Evolutionary conservation across 1,140 invertebrate genomes (phyloP).

Genomic region (Drosophila tani): DNA sequence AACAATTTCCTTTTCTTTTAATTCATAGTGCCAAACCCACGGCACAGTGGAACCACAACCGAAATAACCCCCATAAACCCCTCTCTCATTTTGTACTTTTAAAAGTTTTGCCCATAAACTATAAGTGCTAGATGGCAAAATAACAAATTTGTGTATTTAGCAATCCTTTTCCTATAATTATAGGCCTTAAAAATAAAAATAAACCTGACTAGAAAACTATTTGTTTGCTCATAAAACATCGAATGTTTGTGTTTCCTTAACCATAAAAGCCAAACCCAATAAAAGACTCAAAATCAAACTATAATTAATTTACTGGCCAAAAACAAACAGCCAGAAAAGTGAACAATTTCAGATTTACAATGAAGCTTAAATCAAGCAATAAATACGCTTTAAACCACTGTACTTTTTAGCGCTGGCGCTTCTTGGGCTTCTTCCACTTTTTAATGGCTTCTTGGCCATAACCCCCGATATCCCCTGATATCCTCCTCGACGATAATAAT

Average conservation of each 20-base stretch:
- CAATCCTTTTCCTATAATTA: not conserved
- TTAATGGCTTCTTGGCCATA: not conserved
- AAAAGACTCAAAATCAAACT: not conserved
- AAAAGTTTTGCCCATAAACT: not conserved
- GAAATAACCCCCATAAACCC: not conserved
- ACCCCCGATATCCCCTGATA: not conserved
- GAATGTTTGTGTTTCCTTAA: not conserved
- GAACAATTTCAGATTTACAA: not conserved
- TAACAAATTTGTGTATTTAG: constrained; percentile 1
- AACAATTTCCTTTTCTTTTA: not conserved
- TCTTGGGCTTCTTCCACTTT: not conserved
- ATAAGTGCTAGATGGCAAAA: not conserved
- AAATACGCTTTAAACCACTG: not conserved
- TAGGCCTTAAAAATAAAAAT: not conserved
- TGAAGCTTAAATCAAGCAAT: not conserved
- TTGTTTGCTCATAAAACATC: constrained; percentile 9
- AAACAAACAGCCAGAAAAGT: not conserved
- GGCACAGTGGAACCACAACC: not conserved
- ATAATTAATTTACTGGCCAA: not conserved
- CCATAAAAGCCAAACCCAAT: not conserved
- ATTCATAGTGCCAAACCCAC: not conserved
- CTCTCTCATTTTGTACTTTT: not conserved
- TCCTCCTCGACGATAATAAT: constrained; percentile 47
- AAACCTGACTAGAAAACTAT: constrained; percentile 2
- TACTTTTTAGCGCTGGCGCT: not conserved